These are phyloP conservation scores for Himalopsyche phryganea DNA, from an alignment of 1,140 invertebrate species.

Conservation along the genomic window DNA sequence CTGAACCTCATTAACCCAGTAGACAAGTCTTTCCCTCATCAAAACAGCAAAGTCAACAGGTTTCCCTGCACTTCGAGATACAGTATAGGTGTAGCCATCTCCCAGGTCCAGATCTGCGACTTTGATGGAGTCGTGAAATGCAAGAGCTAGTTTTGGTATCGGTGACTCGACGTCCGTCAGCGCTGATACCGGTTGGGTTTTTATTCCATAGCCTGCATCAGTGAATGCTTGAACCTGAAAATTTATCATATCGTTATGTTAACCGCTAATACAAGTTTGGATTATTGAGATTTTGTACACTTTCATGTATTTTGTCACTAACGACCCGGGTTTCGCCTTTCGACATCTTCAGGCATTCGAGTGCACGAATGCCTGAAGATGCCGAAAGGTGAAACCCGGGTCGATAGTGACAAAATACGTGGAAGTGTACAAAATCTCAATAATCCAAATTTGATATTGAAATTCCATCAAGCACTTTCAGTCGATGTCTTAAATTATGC, in stretches of 20 bases:
- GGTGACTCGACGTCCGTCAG: conserved; percentile 66
- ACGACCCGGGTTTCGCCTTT: too few relatives aligned
- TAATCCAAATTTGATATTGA: too few relatives aligned
- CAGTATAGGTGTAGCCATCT: conserved; percentile 47
- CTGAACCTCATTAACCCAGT: conserved; percentile 80
- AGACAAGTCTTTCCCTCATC: conserved; percentile 68
- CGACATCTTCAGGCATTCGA: too few relatives aligned
- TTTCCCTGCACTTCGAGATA: conserved; percentile 58
- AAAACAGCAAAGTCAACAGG: conserved; percentile 62
- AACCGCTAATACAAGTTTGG: too few relatives aligned
- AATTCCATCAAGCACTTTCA: too few relatives aligned
- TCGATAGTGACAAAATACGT: too few relatives aligned
- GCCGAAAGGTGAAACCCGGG: too few relatives aligned
- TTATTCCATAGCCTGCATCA: conserved; percentile 66
- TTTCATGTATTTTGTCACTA: too few relatives aligned
- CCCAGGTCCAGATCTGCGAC: conserved; percentile 60
- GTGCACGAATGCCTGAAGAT: too few relatives aligned
- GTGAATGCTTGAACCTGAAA: conserved; percentile 74
- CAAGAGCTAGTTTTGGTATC: conserved; percentile 74
- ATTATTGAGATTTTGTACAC: too few relatives aligned
- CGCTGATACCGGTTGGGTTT: conserved; percentile 59
- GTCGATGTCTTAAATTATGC: too few relatives aligned
- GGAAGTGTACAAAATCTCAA: too few relatives aligned
- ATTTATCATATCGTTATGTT: conserved; percentile 6
- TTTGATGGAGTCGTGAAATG: conserved; percentile 66